phyloP scores from a whole-genome alignment of 2,113 vertebrate species.

The Ginglymostoma cirratum region DNA sequence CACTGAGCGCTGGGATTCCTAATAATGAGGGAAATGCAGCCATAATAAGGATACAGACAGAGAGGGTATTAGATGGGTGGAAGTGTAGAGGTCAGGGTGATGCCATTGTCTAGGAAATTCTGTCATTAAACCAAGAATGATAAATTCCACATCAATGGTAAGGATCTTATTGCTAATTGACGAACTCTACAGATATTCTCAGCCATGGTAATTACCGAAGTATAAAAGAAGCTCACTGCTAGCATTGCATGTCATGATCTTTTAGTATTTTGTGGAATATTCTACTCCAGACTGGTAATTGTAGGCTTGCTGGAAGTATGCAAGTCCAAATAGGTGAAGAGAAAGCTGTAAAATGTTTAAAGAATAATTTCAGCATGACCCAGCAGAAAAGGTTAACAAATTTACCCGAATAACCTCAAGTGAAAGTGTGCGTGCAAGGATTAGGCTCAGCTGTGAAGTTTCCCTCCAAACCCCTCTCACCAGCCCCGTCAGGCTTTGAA shows the following conservation, averaged over 20 bases:
- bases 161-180: slow-evolving; percentile 4
- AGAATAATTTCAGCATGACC: not conserved
- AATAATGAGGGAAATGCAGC: not conserved
- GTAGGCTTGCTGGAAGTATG: slow-evolving; percentile 7
- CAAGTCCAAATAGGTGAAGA: slow-evolving; percentile 8
- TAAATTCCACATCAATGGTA: slow-evolving; percentile 21
- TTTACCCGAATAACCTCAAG: not conserved
- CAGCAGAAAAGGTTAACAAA: slow-evolving; percentile 5
- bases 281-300: slow-evolving; percentile 26
- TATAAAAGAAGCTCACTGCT: not conserved
- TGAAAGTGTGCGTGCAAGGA: not conserved
- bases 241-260: not conserved
- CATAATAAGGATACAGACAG: slow-evolving; percentile 14
- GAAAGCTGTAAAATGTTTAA: not conserved
- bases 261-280: not conserved
- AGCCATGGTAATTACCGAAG: not conserved
- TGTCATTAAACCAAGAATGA: slow-evolving; percentile 17
- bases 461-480: not conserved
- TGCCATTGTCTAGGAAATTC: not conserved
- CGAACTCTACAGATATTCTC: not conserved
- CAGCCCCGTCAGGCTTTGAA: not conserved
- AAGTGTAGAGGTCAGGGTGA: not conserved
- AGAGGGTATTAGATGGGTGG: not conserved
- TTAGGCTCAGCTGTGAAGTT: not conserved
- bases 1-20: too few species aligned